These are phyloP conservation scores for Hipparchia semele DNA, from an alignment of 2,888 invertebrate genomes.

Conservation along the genomic window DNA sequence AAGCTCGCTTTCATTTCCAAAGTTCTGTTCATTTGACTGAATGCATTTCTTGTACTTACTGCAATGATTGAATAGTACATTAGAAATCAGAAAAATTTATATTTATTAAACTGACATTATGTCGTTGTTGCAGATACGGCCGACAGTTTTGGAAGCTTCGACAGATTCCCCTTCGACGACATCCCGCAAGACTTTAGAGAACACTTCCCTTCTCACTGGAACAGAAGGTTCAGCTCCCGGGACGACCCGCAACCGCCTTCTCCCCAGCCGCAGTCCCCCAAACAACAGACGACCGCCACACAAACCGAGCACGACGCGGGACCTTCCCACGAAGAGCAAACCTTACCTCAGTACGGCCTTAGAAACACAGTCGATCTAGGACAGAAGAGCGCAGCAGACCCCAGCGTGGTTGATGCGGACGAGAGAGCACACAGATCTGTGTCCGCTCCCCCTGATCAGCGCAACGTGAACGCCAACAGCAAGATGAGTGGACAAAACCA, in stretches of 20 bases:
- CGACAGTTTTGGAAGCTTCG: conserved; percentile 77
- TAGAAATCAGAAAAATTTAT: no score
- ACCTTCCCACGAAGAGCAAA: conserved; percentile 53
- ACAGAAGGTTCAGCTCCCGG: conserved; percentile 64
- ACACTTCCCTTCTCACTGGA: conserved; percentile 75
- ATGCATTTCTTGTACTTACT: no score
- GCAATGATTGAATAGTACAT: no score
- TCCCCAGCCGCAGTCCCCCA: conserved; percentile 52
- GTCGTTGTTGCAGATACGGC: conserved; percentile 74
- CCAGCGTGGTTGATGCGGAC: conserved; percentile 77
- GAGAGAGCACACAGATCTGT: conserved; percentile 88
- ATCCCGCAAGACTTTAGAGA: conserved; percentile 78
- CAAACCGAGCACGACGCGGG: conserved; percentile 67
- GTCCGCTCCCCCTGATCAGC: conserved; percentile 89
- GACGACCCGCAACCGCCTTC: conserved; percentile 56
- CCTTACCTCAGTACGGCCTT: conserved; percentile 86
- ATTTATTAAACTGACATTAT: conserved; percentile 48
- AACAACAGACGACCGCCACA: conserved; percentile 66
- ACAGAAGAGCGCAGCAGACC: conserved; percentile 83
- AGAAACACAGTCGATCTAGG: conserved; percentile 92
- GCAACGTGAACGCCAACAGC: conserved; percentile 54
- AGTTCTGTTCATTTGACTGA: no score
- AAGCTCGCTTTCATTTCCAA: no score
- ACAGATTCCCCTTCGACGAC: conserved; percentile 81
- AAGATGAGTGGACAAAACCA: conserved; percentile 69